Base-by-base conservation (phyloP, 1,140 invertebrate genomes). In the Aethina tumida region DNA sequence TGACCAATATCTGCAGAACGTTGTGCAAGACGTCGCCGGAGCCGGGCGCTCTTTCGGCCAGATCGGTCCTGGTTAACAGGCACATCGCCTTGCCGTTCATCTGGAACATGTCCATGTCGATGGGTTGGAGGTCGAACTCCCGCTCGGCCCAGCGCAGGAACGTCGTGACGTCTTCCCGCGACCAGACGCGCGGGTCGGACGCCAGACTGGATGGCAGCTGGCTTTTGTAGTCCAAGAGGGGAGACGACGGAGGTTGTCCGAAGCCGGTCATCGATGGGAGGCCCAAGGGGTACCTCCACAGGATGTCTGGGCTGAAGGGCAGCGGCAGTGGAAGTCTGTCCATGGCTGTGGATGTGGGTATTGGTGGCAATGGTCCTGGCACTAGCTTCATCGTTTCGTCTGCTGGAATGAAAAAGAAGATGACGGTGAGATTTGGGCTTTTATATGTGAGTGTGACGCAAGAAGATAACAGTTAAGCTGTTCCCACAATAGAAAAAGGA, bases 21-120 rank as follows among this genome's bases (percentile, higher is more conserved):
- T 97, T 96, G 68, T 90, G 89, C 33, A 97, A 66, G 5, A 97
- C 80, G 59, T 96, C 91, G 0, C 92, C 92, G 10, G 88, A 87
- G 0, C 88, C 84, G 0, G 90, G 89, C 48, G 87, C 88, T 37
- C 92, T 70, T 54, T 93, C 90, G 4, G 81, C 85, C 39, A 96
- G 73, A 64, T 96, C 91, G 3, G 76, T 77, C 59, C 93, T 85
- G 12, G 84, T 93, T 36, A 95, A 64, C 21, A 97, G 67, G 59
- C 89, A 93, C 39, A 45, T 41, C 8, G 38, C 56, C 65, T 72
- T 69, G 79, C 92, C 93, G 63, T 97, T 97, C 89, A 97, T 94
- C 69, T 93, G 89, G 63, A 97, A 95, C 66, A 89, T 79, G 53
- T 94, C 89, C 73, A 89, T 81, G 57, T 94, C 86, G 53, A 96